Conservation (phyloP, 2,113 vertebrate genomes). For the Cynocephalus volans region DNA sequence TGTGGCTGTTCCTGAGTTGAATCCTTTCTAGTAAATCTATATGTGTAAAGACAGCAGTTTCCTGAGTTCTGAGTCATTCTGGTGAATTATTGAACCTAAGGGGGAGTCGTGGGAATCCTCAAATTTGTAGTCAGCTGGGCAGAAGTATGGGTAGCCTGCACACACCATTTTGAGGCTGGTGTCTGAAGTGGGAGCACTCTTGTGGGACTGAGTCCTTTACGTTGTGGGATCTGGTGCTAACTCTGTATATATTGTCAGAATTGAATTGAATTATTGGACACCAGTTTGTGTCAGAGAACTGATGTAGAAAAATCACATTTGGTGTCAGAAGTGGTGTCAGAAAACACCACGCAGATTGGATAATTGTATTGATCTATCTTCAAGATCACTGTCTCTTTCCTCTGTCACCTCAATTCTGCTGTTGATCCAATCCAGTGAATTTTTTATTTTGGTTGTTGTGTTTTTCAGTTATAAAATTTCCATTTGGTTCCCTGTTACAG, state of each 20-base stretch:
- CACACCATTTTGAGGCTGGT: not conserved
- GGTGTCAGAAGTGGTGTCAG: too few relatives aligned
- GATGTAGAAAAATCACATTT: too few relatives aligned
- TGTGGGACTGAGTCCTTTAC: too few relatives aligned
- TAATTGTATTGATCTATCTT: not conserved
- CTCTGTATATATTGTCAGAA: not conserved
- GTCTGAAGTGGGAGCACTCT: not conserved
- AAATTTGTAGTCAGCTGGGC: not conserved
- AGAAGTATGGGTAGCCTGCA: not conserved
- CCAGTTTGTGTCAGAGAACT: too few relatives aligned
- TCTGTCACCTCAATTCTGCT: not conserved
- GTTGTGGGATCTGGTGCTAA: too few relatives aligned
- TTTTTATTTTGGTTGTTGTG: not conserved
- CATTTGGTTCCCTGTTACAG: not conserved
- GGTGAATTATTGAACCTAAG: not conserved
- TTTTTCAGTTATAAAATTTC: not conserved
- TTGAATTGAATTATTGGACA: not conserved
- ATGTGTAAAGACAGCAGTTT: not conserved
- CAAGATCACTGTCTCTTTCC: not conserved
- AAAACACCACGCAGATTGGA: not conserved
- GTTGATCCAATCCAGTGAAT: not conserved
- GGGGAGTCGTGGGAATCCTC: too few relatives aligned
- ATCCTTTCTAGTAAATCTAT: not conserved
- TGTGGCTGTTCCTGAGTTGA: not conserved
- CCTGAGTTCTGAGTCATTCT: not conserved